Base-by-base conservation (phyloP, 2,888 invertebrate species). In the Drosophila subquinaria region DNA sequence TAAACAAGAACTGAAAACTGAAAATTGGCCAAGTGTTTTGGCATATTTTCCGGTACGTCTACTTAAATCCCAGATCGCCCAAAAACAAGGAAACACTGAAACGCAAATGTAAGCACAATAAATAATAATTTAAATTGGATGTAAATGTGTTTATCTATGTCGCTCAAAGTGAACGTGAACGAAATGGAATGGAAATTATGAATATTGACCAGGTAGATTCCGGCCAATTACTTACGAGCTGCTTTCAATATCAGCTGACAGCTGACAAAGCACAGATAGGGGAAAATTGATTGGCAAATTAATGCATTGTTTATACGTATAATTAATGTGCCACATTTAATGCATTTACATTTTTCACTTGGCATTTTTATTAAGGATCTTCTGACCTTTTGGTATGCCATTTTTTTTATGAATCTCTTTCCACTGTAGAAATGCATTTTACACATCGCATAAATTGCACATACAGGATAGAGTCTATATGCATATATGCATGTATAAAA, bases 21-120 rank as follows among this genome's bases (percentile, higher is more conserved):
- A 5, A 27, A 42, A 47, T 63, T 47, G 8, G 48, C 20, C 61
- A 65, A 62, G 57, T 69, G 69, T 20, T 27, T 62, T 45, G n/a
- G 51, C 51, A 35, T 42, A 56, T 60, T 67, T 71, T 53, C 51
- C 61, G 64, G 27, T 20, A 35, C 62, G 67, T 61, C 60, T 48
- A 23, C 35, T n/a, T 10, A 42, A 30, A 61, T 35, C 15, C 27
- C n/a, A 42, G 35, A 59, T 38, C 17, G 15, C n/a, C 2, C 27
- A 27, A 53, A 67, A 76, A 56, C 27, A 67, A 60, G 84, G 73
- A 84, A 88, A 67, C 53, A 45, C 5, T 13, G 1, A 69, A 77
- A 48, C 60, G 60, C 51, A 69, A 75, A 70, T 70, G 78, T 77
- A 77, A 77, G 71, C 87, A 86, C 55, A 75, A 71, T 73, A 75